Evolutionary conservation across 1,140 invertebrate genomes (phyloP), one percentile per base, ranked within the genome.

Genomic region (Pseudomyrmex concolor): DNA sequence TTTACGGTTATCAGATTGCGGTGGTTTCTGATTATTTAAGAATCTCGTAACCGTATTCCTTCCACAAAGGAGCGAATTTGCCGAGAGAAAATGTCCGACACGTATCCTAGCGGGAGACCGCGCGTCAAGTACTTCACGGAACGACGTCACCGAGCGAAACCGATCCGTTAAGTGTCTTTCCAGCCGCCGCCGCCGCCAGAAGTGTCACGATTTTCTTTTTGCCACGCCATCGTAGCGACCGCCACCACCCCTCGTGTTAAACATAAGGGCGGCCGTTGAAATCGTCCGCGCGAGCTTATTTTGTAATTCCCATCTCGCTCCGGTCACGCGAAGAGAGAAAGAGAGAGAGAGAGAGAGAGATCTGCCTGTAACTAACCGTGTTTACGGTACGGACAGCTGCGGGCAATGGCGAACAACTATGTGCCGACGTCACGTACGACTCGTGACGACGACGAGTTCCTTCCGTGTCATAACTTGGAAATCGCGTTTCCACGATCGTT

Each of bases 311-410:
- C 87, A 85, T 90, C 80, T 34, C 34, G 34, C 85, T 50, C 89
- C 80, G 87, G 89, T 90, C 90, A 90, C 84, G 89, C 78, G 85
- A 7, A 34, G 34, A 34, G 34, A 34, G 34, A 34, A 2, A 25
- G 22, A 25, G 22, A 25, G 84, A 78, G 67, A 34, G 34, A 34
- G 5, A 34, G 5, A 34, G 34, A 34, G 34, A 34, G 5, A 34
- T 19, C 82, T 59, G 70, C 74, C 87, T 86, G 89, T 90, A 89
- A 89, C 89, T 89, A 90, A 90, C 87, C 87, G 90, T 89, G 83
- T 89, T 89, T 86, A 84, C 85, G 74, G 82, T 77, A 70, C 81
- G 80, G 50, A 78, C 80, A 66, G 85, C 83, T 74, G 83, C 74
- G 59, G 67, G 71, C 83, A 84, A 78, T 85, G 80, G 83, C 66